These are phyloP conservation scores for Cosmopolites sordidus DNA, from an alignment of 2,888 invertebrate genomes.

Conservation along the genomic window DNA sequence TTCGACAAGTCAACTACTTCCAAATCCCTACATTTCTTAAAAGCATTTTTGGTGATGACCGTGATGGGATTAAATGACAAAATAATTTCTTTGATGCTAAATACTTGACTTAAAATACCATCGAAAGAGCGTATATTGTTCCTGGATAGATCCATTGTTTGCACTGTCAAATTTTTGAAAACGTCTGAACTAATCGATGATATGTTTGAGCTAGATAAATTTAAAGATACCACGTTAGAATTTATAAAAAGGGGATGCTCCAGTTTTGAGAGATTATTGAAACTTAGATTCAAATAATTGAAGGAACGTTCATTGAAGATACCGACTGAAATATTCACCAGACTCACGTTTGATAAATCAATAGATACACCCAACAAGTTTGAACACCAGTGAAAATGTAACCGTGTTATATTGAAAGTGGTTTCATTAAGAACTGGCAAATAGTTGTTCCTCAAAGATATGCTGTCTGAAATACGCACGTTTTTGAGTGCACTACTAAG, in stretches of 20 bases:
- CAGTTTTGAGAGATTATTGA: constrained; percentile 8
- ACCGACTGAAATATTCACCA: background rate
- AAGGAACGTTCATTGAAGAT: constrained; percentile 7
- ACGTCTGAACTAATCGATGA: constrained; percentile 2
- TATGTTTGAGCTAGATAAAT: constrained; percentile 12
- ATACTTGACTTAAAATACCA: constrained; percentile 3
- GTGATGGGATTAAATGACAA: constrained; percentile 10
- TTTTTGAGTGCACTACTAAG: background rate
- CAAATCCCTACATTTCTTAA: constrained; percentile 11
- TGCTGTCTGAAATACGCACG: constrained; percentile 3
- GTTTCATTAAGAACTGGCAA: constrained; percentile 6
- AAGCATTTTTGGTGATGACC: constrained; percentile 3
- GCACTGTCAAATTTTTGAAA: constrained; percentile 5
- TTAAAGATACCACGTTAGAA: constrained; percentile 3
- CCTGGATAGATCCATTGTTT: constrained; percentile 9
- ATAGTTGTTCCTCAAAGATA: constrained; percentile 5
- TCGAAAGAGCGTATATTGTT: constrained; percentile 10
- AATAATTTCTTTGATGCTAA: constrained; percentile 3
- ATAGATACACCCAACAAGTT: background rate
- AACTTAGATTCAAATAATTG: constrained; percentile 6
- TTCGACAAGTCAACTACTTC: constrained; percentile 6
- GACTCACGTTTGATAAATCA: constrained; percentile 2
- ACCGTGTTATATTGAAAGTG: background rate
- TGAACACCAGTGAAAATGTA: constrained; percentile 3
- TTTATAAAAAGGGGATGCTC: constrained; percentile 7